Base-by-base conservation (phyloP, 1,140 invertebrate species). In the Hyles vespertilio region DNA sequence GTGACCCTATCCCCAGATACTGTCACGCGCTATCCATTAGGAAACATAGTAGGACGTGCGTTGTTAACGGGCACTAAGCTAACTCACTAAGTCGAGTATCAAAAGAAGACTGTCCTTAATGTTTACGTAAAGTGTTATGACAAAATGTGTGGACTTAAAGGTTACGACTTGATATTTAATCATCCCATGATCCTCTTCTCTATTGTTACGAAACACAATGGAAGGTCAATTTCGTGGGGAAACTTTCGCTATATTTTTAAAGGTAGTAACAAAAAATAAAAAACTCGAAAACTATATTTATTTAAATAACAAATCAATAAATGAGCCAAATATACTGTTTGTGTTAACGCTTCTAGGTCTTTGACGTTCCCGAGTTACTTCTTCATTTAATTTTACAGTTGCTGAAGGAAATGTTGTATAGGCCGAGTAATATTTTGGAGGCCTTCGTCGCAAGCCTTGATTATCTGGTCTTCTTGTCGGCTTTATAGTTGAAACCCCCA, bases 301-400 rank as follows among this genome's bases (percentile, higher is more conserved):
- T 77, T 80, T 72, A 65, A 84, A 75, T 50, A 86, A 75, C 49
- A 86, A 71, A 66, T 82, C 79, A 53, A 84, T 43, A 59, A 86
- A 86, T 9, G 83, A 84, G 32, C 73, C 67, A 34, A 85, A 33
- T 63, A 81, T 60, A 45, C 61, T 66, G 12, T 64, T 55, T 40
- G 64, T 61, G 22, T 67, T 61, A 12, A 62, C 10, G 51, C 54
- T 32, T 51, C 55, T 70, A 11, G 67, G 61, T 43, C 69, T 61
- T 43, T 69, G 58, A 40, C 4, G 36, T 40, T 40, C 36, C 4
- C 36, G 36, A 40, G 22, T 67, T 66, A 56, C 61, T 73, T 6
- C 65, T 63, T 7, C 55, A 8, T 40, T 40, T 5, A 40, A 5
- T 22, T 65, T 52, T 45, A 34, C 32, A 9, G 48, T 52, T 48